phyloP scores from a whole-genome alignment of 2,113 vertebrate species.

The Heterocephalus glaber region DNA sequence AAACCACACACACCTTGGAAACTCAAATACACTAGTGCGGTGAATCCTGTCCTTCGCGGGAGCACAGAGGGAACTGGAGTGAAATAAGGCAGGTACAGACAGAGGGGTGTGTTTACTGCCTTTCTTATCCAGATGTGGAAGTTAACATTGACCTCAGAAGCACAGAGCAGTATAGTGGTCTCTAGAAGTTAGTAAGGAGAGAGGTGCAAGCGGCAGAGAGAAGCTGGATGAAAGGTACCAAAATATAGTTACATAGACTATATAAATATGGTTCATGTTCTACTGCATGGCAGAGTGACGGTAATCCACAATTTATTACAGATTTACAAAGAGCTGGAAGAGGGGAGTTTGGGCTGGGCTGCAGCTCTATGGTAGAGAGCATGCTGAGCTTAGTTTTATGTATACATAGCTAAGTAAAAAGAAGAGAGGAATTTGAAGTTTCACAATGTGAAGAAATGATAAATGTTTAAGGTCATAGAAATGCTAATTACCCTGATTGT shows the following conservation, averaged over 20 bases:
- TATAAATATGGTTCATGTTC: neutral
- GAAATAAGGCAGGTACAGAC: neutral
- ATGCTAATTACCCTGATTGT: neutral
- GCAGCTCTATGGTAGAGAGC: neutral
- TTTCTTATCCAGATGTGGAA: neutral
- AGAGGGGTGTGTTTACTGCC: neutral
- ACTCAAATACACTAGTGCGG: neutral
- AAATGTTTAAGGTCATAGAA: neutral
- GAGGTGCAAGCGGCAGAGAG: neutral
- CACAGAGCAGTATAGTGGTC: neutral
- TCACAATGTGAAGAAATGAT: neutral
- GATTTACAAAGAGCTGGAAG: neutral
- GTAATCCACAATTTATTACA: no score
- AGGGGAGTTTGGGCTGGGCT: no score
- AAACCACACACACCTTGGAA: neutral
- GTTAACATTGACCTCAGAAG: neutral
- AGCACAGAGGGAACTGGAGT: neutral
- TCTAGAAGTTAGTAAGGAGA: neutral
- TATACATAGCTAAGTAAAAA: neutral
- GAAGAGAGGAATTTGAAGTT: neutral
- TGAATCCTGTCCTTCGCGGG: no score
- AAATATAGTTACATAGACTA: fast-evolving
- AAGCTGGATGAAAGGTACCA: neutral
- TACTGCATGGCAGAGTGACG: neutral
- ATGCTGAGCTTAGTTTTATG: neutral